Base-by-base conservation (phyloP, 1,140 invertebrate genomes). In the Tenebrio molitor region DNA sequence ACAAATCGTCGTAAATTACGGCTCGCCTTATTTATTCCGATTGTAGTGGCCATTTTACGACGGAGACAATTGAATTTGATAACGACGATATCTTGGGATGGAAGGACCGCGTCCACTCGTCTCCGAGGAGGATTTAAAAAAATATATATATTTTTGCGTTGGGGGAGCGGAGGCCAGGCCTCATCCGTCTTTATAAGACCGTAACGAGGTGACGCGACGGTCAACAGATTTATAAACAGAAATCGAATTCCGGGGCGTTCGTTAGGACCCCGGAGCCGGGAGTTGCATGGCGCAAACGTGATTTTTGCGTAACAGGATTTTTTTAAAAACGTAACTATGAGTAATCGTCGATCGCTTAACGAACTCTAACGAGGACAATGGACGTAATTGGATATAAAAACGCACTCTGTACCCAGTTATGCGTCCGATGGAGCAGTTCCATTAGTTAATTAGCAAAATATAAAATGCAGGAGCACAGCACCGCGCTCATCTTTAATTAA, bases 401-500 rank as follows among this genome's bases (percentile, higher is more conserved):
- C 65, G 53, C 42, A 66, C 39, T 58, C 46, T 36, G 44, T 58
- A 44, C 66, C 69, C 69, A 66, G 67, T 75, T 75, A 73, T 70
- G 70, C 74, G 66, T 68, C 58, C 53, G 67, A 70, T 75, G 67
- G 42, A 73, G 53, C 67, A 41, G 46, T 66, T 70, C 71, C 74
- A 75, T 75, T 73, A 75, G 74, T 75, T 73, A 75, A 75, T 75
- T 75, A 75, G 67, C 46, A 42, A 58, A 75, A 73, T 75, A 69
- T 65, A 69, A 72, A 71, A 75, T 70, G 71, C 41, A 50, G 50
- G 65, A 68, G 65, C 65, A 71, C 70, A 71, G 44, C 50, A 58
- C 50, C 50, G 41, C 63, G 63, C 63, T 44, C 63, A 65, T 65
- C 50, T 72, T 64, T 53, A 50, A 44, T 67, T 72, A 41, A 67